Evolutionary conservation across 1,140 invertebrate genomes (phyloP).

Genomic region (Antheraea mylitta): DNA sequence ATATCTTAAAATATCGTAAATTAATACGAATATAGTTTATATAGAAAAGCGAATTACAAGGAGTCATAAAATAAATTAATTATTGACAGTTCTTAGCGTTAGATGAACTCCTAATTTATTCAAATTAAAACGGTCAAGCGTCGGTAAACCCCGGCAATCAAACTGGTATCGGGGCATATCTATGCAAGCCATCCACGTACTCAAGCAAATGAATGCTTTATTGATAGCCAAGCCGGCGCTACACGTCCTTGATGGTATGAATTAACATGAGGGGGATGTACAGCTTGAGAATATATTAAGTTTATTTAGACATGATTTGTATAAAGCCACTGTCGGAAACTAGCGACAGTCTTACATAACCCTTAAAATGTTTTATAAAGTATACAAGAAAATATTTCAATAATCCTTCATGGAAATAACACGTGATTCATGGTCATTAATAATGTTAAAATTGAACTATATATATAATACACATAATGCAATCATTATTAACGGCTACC

Average conservation of each 20-base stretch:
- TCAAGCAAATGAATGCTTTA: conserved; percentile 4
- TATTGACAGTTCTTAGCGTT: not conserved
- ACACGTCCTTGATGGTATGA: not conserved
- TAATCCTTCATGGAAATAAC: no score
- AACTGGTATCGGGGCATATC: not conserved
- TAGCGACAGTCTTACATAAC: not conserved
- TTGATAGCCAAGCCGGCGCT: not conserved
- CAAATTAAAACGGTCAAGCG: conserved; percentile 17
- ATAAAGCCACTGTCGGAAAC: not conserved
- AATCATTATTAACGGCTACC: no score
- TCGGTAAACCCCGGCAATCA: conserved; percentile 1
- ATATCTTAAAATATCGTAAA: no score
- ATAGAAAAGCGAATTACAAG: not conserved
- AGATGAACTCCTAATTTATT: conserved; percentile 12
- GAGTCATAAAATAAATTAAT: not conserved
- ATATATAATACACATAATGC: no score
- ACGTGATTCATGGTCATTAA: no score
- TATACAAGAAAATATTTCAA: no score
- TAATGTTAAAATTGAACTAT: no score
- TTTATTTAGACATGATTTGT: not conserved
- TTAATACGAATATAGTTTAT: not conserved
- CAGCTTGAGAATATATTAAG: not conserved
- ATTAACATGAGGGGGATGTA: not conserved
- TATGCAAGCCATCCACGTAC: not conserved
- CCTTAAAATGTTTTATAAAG: not conserved